phyloP scores from a whole-genome alignment of 2,113 vertebrate genomes.

The Azemiops feae region DNA sequence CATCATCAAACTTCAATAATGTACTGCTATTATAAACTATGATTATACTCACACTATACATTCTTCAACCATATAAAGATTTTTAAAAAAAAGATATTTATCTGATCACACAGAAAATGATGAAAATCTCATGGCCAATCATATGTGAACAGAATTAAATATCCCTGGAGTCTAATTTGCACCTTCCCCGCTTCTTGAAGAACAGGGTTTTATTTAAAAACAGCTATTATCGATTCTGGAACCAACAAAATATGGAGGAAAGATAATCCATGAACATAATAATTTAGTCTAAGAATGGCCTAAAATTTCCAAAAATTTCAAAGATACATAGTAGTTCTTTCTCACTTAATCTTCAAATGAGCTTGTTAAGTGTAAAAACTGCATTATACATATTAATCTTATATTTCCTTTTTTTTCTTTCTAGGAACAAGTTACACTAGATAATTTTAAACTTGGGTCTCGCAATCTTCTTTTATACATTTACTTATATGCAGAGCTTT shows the following conservation, averaged over 20 bases:
- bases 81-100: not conserved
- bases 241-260: not conserved
- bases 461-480: not conserved
- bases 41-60: not conserved
- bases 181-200: not conserved
- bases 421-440: not conserved
- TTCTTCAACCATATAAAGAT: not conserved
- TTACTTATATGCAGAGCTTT: not conserved
- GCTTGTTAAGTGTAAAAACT: not conserved
- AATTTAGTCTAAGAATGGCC: not conserved
- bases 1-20: not conserved
- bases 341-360: not conserved
- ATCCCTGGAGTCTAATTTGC: not conserved
- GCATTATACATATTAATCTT: not conserved
- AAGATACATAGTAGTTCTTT: not conserved
- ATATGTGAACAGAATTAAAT: not conserved
- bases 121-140: not conserved
- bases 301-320: not conserved
- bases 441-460: not conserved
- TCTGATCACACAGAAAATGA: not conserved
- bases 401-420: not conserved
- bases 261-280: not conserved
- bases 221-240: not conserved
- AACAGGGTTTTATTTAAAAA: not conserved
- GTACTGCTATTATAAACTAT: not conserved